These are phyloP conservation scores for Euclidia mi DNA, from an alignment of 2,888 invertebrate genomes.

Conservation along the genomic window DNA sequence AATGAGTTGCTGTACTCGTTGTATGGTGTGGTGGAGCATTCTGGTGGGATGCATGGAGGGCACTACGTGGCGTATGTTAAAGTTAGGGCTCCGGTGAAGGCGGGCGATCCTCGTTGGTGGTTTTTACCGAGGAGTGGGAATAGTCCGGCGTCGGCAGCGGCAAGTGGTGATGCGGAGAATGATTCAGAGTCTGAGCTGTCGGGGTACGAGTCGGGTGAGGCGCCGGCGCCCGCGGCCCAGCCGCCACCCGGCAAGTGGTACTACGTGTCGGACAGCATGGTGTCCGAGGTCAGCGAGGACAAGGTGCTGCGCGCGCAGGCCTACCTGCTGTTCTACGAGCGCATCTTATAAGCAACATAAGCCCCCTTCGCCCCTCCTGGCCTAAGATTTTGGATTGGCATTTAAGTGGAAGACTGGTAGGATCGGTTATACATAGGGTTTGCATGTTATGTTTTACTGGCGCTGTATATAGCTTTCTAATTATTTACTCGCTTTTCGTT, in stretches of 20 bases:
- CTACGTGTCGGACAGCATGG: conserved; percentile 97
- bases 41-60: conserved; percentile 96
- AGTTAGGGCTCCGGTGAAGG: conserved; percentile 91
- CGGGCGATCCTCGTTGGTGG: conserved; percentile 93
- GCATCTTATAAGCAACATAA: conserved; percentile 92
- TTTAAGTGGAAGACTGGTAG: conserved; percentile 82
- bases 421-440: conserved; percentile 56
- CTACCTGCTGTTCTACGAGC: conserved; percentile 98
- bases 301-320: conserved; percentile 96
- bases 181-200: conserved; percentile 90
- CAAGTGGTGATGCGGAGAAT: conserved; percentile 76
- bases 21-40: conserved; percentile 98
- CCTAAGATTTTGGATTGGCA: conserved; percentile 71
- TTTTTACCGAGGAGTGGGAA: conserved; percentile 92
- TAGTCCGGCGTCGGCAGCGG: conserved; percentile 82
- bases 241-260: conserved; percentile 96
- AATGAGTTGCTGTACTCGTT: conserved; percentile 95
- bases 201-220: conserved; percentile 88
- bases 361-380: conserved; percentile 36
- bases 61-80: conserved; percentile 98
- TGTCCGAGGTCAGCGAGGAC: conserved; percentile 94
- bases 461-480: conserved; percentile 77
- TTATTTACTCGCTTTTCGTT: conserved; percentile 48
- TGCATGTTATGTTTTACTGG: conserved; percentile 51
- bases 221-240: conserved; percentile 69